Evolutionary conservation across 2,113 vertebrate species (phyloP), one percentile per base, ranked within the genome.

Genomic region (Uropsilus gracilis): DNA sequence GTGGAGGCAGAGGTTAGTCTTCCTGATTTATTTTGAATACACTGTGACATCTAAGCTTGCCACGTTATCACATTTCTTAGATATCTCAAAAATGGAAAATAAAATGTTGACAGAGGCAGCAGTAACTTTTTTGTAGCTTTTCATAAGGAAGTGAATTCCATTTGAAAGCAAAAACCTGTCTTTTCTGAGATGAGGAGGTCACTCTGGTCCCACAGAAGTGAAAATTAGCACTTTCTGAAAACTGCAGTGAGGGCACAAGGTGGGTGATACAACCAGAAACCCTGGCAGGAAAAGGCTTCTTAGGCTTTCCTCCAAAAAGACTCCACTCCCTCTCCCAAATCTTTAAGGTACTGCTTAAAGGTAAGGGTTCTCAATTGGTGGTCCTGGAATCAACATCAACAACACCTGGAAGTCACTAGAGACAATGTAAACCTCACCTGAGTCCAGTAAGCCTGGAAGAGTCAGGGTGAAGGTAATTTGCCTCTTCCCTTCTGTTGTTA

Each of bases 81-180:
- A 14, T 81, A 78, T 88, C 96, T 95, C 53, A 82, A 88, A 89
- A 96, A 93, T 59, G 64, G 73, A 93, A 94, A 96, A 68, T 34
- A 87, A 84, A 66, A 46, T 75, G 53, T 86, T 12, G 8, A 89
- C 42, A 32, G 78, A 42, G 94, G 75, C 1, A 83, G 50, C 55
- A 3, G 59, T 3, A 22, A 66, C 34, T 32, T 86, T 86, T 96
- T 1, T 2, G 66, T 17, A 84, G 2, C 8, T 64, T 68, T 69
- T 95, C 53, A n/a, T 24, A 59, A 32, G 9, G 55, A 46, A 95
- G 28, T 64, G 50, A 53, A 90, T 59, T 48, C 64, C 0, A 66
- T 46, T 96, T 96, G 88, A 32, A 91, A 24, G 3, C 2, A 32
- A 94, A 80, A 92, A 44, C 5, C 8, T 2, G 37, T 69, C 75